These are phyloP conservation scores for Periophthalmus modestus DNA, from an alignment of 2,113 vertebrate species.

Conservation along the genomic window DNA sequence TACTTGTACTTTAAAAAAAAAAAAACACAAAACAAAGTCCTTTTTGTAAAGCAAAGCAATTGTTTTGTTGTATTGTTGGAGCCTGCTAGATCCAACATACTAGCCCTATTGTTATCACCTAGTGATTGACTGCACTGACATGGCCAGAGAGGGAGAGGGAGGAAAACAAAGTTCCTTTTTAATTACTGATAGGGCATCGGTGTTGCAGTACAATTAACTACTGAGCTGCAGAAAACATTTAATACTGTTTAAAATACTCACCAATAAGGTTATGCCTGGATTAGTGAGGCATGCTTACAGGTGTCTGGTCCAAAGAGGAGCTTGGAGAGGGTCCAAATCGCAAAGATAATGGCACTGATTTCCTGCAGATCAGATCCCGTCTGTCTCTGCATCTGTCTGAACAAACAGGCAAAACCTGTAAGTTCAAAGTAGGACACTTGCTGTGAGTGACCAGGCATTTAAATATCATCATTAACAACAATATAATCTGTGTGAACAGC, in stretches of 20 bases:
- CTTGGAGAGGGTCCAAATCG: slow-evolving; percentile 28
- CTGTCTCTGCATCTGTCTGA: slow-evolving; percentile 25
- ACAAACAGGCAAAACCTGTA: slow-evolving; percentile 7
- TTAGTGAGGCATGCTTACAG: slow-evolving; percentile 21
- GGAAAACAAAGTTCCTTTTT: slow-evolving; percentile 7
- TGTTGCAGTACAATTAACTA: neutral
- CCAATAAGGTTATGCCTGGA: slow-evolving; percentile 16
- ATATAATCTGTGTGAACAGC: slow-evolving; percentile 20
- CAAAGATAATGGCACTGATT: slow-evolving; percentile 6
- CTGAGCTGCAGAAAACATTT: neutral
- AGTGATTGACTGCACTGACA: slow-evolving; percentile 52
- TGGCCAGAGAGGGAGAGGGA: slow-evolving; percentile 25
- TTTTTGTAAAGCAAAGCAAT: slow-evolving; percentile 28
- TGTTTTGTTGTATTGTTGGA: slow-evolving; percentile 37
- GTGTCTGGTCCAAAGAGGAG: slow-evolving; percentile 33
- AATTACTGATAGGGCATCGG: neutral
- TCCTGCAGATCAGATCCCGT: slow-evolving; percentile 25
- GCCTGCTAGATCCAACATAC: slow-evolving; percentile 48
- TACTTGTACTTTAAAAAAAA: too few relatives aligned
- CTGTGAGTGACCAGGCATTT: slow-evolving; percentile 23
- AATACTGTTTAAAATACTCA: slow-evolving; percentile 38
- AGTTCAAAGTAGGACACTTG: slow-evolving; percentile 16
- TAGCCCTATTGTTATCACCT: slow-evolving; percentile 54
- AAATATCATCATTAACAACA: slow-evolving; percentile 20
- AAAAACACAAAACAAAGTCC: slow-evolving; percentile 36